Evolutionary conservation across 2,113 vertebrate species (phyloP).

Genomic region (Dissostichus mawsoni): DNA sequence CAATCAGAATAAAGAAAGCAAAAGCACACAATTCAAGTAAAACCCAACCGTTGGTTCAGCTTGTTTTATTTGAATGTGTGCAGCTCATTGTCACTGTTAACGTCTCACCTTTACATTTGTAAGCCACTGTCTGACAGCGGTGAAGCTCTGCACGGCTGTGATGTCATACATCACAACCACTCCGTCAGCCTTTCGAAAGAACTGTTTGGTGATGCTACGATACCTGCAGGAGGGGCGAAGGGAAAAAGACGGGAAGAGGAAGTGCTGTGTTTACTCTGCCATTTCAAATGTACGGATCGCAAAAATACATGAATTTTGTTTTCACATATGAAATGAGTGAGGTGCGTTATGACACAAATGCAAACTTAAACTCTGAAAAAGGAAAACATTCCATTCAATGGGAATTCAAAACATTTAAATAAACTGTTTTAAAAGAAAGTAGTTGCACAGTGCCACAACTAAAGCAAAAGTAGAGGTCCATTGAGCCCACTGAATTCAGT

Average conservation of each 20-base stretch:
- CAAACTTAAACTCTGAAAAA: background rate
- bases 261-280: background rate
- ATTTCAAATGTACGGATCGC: background rate
- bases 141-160: conserved; percentile 88
- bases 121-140: conserved; percentile 91
- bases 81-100: background rate
- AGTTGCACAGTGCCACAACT: background rate
- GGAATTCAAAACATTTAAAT: background rate
- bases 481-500: no score
- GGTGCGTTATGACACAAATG: background rate
- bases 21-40: background rate
- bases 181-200: conserved; percentile 94
- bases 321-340: background rate
- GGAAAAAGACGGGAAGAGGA: background rate
- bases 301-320: background rate
- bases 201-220: conserved; percentile 94
- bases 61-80: background rate
- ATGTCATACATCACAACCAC: conserved; percentile 94
- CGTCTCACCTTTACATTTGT: conserved; percentile 89
- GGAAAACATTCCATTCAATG: background rate
- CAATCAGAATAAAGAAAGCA: background rate
- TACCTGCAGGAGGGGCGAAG: conserved; percentile 81
- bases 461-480: background rate
- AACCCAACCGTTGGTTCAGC: background rate
- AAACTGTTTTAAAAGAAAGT: background rate